Base-by-base conservation (phyloP, 2,888 invertebrate species). In the Philopedon plagiatum region DNA sequence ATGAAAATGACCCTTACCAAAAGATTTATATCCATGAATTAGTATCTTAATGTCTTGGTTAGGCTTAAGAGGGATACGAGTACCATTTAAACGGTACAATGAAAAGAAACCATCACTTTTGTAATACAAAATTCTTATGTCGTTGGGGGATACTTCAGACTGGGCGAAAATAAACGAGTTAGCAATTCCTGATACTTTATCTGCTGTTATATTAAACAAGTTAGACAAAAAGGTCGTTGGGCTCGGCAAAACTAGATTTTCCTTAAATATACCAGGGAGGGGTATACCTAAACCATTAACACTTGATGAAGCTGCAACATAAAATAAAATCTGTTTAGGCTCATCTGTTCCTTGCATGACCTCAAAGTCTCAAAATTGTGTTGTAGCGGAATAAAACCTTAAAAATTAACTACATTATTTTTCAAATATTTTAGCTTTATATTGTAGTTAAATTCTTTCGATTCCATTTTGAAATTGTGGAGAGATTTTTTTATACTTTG, bases 1-100 rank as follows among this genome's bases (percentile, higher is more conserved):
- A 9, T 23, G 9, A 15, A n/a, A n/a, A n/a, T n/a, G n/a, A 9
- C n/a, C 11, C 39, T 13, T 63, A 19, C 62, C 68, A 39, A 13
- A 39, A 13, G 39, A 18, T 29, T 15, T 2, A 39, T 11, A 65
- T 65, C 64, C 64, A 56, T 65, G 64, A 41, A 56, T 56, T 9
- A 65, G 56, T 21, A 65, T 23, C 5, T 37, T 39, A 39, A 65
- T 65, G 21, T 54, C 23, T 39, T 49, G 13, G 5, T 23, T n/a
- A 8, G 11, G 23, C 15, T 37, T 11, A 51, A 32, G n/a, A 15
- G 49, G 37, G 1, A 21, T 51, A 18, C 5, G 18, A 63, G 11
- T 21, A 21, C 46, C n/a, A 23, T 21, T 46, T 21, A 63, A 9
- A 15, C 2, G 1, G 21, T 21, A 32, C 5, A 23, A 3, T 11